These are phyloP conservation scores for Torymus tubicola DNA, from an alignment of 2,888 invertebrate species.

Conservation along the genomic window DNA sequence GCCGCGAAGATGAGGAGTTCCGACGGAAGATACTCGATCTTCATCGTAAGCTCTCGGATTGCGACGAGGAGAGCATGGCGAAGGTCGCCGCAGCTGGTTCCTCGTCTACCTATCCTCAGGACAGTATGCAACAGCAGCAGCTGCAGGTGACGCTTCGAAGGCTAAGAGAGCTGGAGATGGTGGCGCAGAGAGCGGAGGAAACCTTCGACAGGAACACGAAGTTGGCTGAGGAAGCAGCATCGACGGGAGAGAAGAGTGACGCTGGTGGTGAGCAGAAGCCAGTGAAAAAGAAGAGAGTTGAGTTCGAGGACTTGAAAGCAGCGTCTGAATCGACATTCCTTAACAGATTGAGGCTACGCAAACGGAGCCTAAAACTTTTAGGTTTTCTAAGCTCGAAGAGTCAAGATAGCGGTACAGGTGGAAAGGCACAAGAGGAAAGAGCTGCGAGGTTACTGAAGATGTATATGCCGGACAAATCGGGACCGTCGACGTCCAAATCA, in stretches of 20 bases:
- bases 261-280: slow-evolving; percentile 40
- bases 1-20: slow-evolving; percentile 73
- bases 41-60: slow-evolving; percentile 70
- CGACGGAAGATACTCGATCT: slow-evolving; percentile 73
- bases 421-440: slow-evolving; percentile 68
- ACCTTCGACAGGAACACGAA: slow-evolving; percentile 22
- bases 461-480: slow-evolving; percentile 70
- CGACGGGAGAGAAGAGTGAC: slow-evolving; percentile 32
- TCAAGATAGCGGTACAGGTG: slow-evolving; percentile 56
- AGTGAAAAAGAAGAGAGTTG: slow-evolving; percentile 54
- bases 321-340: slow-evolving; percentile 66
- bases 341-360: slow-evolving; percentile 67
- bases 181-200: slow-evolving; percentile 65
- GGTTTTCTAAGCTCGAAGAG: slow-evolving; percentile 66
- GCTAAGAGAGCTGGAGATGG: slow-evolving; percentile 62
- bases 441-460: slow-evolving; percentile 69
- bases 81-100: slow-evolving; percentile 1
- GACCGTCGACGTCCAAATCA: neutral
- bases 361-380: slow-evolving; percentile 70
- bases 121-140: no score
- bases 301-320: slow-evolving; percentile 57
- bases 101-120: slow-evolving; percentile 46
- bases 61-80: slow-evolving; percentile 46
- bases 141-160: slow-evolving; percentile 48
- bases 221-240: slow-evolving; percentile 62